Evolutionary conservation across 2,888 invertebrate genomes (phyloP).

Genomic region (Scaptomyza reducta): DNA sequence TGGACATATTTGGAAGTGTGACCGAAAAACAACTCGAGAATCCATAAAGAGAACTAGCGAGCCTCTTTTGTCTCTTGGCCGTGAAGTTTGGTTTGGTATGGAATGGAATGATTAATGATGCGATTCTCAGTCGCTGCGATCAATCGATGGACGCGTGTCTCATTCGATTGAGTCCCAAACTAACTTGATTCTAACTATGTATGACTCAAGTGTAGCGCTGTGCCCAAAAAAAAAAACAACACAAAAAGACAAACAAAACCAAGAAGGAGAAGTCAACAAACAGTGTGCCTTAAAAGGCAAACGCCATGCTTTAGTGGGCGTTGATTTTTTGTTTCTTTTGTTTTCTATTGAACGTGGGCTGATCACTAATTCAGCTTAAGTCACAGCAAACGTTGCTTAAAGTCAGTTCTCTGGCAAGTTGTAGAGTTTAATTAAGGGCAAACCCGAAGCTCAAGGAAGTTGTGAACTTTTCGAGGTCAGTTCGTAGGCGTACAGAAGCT

Average conservation of each 20-base stretch:
- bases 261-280: constrained; percentile 13
- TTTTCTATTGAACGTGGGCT: constrained; percentile 57
- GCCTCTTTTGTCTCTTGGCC: constrained; percentile 47
- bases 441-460: constrained; percentile 39
- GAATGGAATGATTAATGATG: constrained; percentile 59
- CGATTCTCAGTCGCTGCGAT: constrained; percentile 22
- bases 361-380: constrained; percentile 55
- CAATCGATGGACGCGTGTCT: constrained; percentile 37
- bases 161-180: constrained; percentile 38
- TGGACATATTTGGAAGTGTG: constrained; percentile 45
- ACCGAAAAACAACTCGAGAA: constrained; percentile 24
- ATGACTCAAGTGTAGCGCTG: constrained; percentile 54
- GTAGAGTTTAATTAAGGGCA: constrained; percentile 63
- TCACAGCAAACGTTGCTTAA: constrained; percentile 7
- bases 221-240: constrained; percentile 44
- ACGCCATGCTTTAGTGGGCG: constrained; percentile 57
- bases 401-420: constrained; percentile 33
- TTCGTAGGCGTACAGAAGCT: constrained; percentile 24
- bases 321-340: too few species aligned
- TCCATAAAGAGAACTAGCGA: constrained; percentile 55
- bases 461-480: constrained; percentile 52
- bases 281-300: constrained; percentile 59
- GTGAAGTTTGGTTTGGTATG: constrained; percentile 37
- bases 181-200: constrained; percentile 31
- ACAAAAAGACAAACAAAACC: not conserved